Evolutionary conservation across 1,140 invertebrate species (phyloP).

Genomic region (Zaprionus camerounensis): DNA sequence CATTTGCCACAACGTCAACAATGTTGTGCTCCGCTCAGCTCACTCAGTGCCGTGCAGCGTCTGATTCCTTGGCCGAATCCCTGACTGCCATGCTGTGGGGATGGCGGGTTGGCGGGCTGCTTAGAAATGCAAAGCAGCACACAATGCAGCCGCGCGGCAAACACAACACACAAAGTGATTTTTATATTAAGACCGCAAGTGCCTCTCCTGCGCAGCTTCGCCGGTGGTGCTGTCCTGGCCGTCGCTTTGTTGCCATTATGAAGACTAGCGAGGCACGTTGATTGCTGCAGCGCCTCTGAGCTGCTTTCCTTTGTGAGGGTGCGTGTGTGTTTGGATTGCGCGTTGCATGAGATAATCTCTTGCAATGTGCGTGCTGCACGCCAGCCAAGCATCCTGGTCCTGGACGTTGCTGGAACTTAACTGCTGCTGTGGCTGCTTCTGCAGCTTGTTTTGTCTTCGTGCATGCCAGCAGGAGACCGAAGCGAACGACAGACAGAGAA

Average conservation of each 20-base stretch:
- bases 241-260: constrained; percentile 79
- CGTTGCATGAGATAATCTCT: constrained; percentile 81
- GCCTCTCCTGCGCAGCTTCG: constrained; percentile 48
- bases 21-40: constrained; percentile 50
- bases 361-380: constrained; percentile 76
- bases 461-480: not conserved
- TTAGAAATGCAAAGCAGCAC: constrained; percentile 81
- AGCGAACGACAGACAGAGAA: not conserved
- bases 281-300: constrained; percentile 68
- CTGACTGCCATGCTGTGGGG: constrained; percentile 22
- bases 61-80: constrained; percentile 5
- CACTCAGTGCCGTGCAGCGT: too few species aligned
- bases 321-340: constrained; percentile 59
- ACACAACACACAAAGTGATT: constrained; percentile 82
- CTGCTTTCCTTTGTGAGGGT: constrained; percentile 14
- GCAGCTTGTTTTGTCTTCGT: constrained; percentile 26
- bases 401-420: constrained; percentile 41
- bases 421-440: constrained; percentile 20
- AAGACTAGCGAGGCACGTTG: constrained; percentile 74
- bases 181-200: constrained; percentile 83
- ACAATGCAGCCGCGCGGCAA: constrained; percentile 57
- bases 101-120: constrained; percentile 30
- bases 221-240: constrained; percentile 31
- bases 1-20: constrained; percentile 64
- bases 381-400: constrained; percentile 49